Evolutionary conservation across 2,888 invertebrate genomes (phyloP).

Genomic region (Hemistola chrysoprasaria): DNA sequence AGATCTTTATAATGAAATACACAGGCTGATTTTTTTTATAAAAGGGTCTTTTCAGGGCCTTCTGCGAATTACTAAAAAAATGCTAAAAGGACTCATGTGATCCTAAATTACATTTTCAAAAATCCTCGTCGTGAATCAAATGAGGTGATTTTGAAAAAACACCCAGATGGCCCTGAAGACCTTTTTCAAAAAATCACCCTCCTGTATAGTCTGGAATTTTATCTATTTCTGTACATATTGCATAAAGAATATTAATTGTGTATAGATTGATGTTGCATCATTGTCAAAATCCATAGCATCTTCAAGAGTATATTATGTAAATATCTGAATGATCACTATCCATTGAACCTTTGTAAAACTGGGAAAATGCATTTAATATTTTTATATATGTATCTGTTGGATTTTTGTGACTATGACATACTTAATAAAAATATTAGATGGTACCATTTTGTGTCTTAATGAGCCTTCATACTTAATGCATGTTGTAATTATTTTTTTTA

Average conservation of each 20-base stretch:
- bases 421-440: constrained; percentile 81
- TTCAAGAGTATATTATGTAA: constrained; percentile 52
- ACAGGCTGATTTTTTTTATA: too few species aligned
- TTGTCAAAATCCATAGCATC: constrained; percentile 43
- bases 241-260: constrained; percentile 38
- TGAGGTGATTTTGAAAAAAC: too few species aligned
- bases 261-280: constrained; percentile 53
- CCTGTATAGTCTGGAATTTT: constrained; percentile 46
- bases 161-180: too few species aligned
- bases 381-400: constrained; percentile 72
- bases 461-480: constrained; percentile 16
- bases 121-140: too few species aligned
- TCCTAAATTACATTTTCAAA: too few species aligned
- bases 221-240: constrained; percentile 48
- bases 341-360: constrained; percentile 61
- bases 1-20: constrained; percentile 57
- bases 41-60: too few species aligned
- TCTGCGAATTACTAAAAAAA: too few species aligned
- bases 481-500: too few species aligned
- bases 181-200: too few species aligned
- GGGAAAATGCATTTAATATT: constrained; percentile 74
- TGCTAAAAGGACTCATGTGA: too few species aligned
- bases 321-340: constrained; percentile 66
- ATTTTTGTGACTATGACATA: constrained; percentile 51
- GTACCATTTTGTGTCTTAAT: constrained; percentile 29